These are phyloP conservation scores for Lasioglossum oenotherae DNA, from an alignment of 2,888 invertebrate genomes.

Conservation along the genomic window DNA sequence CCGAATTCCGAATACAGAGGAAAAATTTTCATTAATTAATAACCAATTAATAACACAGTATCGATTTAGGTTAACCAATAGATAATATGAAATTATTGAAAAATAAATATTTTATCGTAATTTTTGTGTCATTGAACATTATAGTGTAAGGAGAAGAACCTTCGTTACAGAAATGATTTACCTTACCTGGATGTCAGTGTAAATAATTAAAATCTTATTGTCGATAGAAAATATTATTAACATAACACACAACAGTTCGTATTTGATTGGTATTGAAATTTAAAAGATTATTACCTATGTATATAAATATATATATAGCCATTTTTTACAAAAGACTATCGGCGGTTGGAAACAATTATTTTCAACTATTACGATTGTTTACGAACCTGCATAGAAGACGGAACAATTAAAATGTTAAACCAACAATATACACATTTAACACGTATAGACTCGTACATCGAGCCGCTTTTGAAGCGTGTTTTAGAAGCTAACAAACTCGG, in stretches of 20 bases:
- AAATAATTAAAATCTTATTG: background rate
- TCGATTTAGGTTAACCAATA: background rate
- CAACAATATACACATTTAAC: constrained; percentile 56
- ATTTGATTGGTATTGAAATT: too few species aligned
- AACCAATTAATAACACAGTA: background rate
- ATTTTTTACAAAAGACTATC: background rate
- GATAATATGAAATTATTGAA: background rate
- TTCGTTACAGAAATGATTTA: background rate
- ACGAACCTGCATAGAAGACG: background rate
- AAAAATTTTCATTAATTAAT: background rate
- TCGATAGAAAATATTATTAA: background rate
- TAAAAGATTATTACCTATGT: background rate
- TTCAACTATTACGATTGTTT: background rate
- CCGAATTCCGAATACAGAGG: too few species aligned
- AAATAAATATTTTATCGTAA: background rate
- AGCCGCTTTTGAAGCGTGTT: constrained; percentile 68
- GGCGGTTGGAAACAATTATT: background rate
- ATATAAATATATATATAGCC: background rate
- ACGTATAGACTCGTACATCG: constrained; percentile 61
- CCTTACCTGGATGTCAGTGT: background rate
- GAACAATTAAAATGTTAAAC: constrained; percentile 63
- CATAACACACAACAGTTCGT: background rate
- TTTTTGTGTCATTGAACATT: background rate
- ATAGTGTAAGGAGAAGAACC: background rate
- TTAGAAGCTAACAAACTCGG: constrained; percentile 62